phyloP scores from a whole-genome alignment of 2,797 vertebrate species.

The Calcarius lapponicus region DNA sequence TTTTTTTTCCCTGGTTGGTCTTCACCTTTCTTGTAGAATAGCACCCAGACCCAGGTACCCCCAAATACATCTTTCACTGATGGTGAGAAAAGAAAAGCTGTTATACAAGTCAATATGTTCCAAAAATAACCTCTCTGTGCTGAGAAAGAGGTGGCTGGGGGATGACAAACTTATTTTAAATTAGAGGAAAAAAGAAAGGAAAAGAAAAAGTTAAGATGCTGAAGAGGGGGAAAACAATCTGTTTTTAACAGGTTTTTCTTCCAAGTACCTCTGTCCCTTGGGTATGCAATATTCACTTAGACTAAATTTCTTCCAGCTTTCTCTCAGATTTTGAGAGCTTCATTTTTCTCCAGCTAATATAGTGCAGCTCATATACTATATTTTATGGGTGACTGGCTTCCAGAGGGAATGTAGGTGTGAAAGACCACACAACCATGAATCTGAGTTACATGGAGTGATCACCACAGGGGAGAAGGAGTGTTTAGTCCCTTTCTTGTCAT shows the following conservation, averaged over 20 bases:
- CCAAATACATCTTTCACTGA: background rate
- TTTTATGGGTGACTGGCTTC: constrained; percentile 45
- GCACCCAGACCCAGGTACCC: background rate
- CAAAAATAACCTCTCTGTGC: background rate
- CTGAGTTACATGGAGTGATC: constrained; percentile 29
- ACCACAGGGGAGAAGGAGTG: background rate
- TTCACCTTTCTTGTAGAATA: background rate
- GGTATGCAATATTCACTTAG: constrained; percentile 33
- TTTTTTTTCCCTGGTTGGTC: background rate
- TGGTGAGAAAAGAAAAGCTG: background rate
- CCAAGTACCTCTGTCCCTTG: background rate
- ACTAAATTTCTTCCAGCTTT: constrained; percentile 52
- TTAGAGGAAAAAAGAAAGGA: background rate
- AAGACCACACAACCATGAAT: constrained; percentile 42
- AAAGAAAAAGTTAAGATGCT: background rate
- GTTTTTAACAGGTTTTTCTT: constrained; percentile 44
- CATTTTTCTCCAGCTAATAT: constrained; percentile 53
- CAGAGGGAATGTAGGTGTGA: constrained; percentile 53
- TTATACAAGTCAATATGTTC: background rate
- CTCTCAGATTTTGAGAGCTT: constrained; percentile 34
- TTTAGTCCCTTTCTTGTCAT: background rate
- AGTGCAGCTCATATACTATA: constrained; percentile 23
- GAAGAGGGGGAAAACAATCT: constrained; percentile 1
- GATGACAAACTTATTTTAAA: background rate
- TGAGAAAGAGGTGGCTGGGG: background rate